phyloP scores from a whole-genome alignment of 2,113 vertebrate genomes.

The Etia nguti region DNA sequence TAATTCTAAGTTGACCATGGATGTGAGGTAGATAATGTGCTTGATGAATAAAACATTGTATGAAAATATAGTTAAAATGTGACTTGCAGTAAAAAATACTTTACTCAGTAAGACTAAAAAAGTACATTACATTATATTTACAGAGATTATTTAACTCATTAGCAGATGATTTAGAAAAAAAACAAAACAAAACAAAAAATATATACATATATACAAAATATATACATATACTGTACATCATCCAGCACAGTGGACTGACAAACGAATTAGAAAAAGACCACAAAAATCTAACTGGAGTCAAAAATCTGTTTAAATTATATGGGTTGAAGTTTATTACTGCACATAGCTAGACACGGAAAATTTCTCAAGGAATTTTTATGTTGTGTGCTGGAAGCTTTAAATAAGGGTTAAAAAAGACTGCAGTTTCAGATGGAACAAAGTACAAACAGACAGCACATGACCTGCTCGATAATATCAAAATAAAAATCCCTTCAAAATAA shows the following conservation, averaged over 20 bases:
- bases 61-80: neutral
- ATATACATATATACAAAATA: too few species aligned
- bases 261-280: rapidly evolving
- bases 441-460: neutral
- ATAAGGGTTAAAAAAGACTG: neutral
- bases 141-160: neutral
- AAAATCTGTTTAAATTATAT: neutral
- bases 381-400: neutral
- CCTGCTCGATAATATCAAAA: neutral
- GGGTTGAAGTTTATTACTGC: neutral
- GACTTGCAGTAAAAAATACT: neutral
- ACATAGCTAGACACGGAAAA: neutral
- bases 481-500: neutral
- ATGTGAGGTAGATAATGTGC: neutral
- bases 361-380: neutral
- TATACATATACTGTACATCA: neutral
- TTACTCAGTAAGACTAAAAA: neutral
- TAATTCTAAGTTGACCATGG: neutral
- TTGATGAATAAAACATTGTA: neutral
- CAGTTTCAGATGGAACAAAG: neutral
- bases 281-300: neutral
- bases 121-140: neutral
- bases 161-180: too few species aligned
- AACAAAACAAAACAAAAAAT: neutral
- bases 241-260: neutral